phyloP scores from a whole-genome alignment of 2,888 invertebrate genomes.

The Ennomos fuscantarius region DNA sequence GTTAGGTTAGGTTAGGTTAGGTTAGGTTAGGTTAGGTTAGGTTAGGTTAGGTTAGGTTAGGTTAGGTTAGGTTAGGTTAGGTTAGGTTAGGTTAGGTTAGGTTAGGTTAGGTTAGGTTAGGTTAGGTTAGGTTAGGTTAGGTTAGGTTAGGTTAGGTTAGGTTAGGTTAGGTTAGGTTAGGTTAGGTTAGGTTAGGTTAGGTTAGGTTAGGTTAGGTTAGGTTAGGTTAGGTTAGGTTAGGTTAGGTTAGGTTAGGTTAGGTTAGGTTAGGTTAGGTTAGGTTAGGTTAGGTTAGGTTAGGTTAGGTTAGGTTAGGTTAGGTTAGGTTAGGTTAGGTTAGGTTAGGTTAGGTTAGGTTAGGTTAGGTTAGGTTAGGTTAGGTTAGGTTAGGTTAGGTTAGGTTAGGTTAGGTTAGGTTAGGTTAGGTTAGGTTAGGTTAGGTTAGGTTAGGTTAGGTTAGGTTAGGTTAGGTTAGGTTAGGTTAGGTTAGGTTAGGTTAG shows the following conservation, averaged over 20 bases:
- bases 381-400: constrained; percentile 26
- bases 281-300: not conserved
- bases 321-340: constrained; percentile 31
- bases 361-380: no score
- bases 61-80: constrained; percentile 31
- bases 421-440: no score
- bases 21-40: not conserved
- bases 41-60: not conserved
- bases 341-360: constrained; percentile 17
- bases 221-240: no score
- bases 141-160: constrained; percentile 28
- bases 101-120: no score
- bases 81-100: constrained; percentile 17
- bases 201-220: constrained; percentile 32
- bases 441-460: constrained; percentile 22
- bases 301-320: not conserved
- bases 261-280: constrained; percentile 30
- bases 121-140: constrained; percentile 26
- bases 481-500: no score
- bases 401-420: constrained; percentile 28
- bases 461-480: constrained; percentile 32
- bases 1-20: constrained; percentile 30
- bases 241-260: constrained; percentile 16
- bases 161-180: no score
- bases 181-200: constrained; percentile 22